These are phyloP conservation scores for Acanthaster planci DNA, from an alignment of 35 echinoderm and acorn worm genomes.

Conservation along the genomic window DNA sequence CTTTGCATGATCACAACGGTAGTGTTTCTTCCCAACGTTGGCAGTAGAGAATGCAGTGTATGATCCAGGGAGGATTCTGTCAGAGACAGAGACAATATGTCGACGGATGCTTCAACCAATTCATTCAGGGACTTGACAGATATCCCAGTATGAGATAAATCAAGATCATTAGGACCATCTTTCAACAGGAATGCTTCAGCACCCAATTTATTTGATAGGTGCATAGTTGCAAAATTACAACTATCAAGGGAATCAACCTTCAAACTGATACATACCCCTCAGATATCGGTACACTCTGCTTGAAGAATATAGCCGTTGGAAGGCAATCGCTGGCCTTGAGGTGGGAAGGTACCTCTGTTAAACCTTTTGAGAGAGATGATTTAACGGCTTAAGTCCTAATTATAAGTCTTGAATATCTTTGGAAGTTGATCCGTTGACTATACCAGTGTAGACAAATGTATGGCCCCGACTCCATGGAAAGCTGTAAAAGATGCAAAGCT, in stretches of 20 bases:
- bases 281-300: neutral
- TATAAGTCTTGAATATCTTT: too few relatives aligned
- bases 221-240: neutral
- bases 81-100: neutral
- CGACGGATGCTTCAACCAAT: neutral
- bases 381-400: neutral
- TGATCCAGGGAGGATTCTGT: neutral
- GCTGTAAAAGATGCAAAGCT: too few relatives aligned
- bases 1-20: constrained; percentile 19
- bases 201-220: neutral
- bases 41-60: neutral
- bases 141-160: too few relatives aligned
- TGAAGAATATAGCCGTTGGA: neutral
- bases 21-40: neutral
- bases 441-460: too few relatives aligned
- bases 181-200: neutral
- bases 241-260: neutral
- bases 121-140: neutral
- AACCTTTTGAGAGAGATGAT: neutral
- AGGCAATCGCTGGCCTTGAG: neutral
- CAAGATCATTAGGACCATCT: neutral
- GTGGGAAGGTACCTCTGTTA: neutral
- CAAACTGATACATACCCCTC: neutral
- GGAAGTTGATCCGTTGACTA: too few relatives aligned
- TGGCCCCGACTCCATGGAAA: too few relatives aligned